Evolutionary conservation across 2,113 vertebrate genomes (phyloP).

Genomic region (Barnardius zonarius): DNA sequence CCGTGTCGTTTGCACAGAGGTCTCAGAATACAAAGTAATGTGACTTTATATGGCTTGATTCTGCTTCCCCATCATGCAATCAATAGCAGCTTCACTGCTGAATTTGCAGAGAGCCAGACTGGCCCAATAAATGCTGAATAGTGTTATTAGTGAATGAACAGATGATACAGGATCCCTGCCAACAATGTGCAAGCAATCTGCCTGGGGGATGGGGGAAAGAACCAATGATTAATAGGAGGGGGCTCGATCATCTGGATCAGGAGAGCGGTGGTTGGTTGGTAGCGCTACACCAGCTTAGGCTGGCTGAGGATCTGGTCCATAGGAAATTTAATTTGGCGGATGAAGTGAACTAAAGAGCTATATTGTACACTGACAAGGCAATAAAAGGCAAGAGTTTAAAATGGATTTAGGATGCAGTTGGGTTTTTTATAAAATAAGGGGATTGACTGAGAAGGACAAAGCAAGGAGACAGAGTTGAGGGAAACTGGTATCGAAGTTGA

Average conservation of each 20-base stretch:
- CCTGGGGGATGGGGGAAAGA: neutral
- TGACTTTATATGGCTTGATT: neutral
- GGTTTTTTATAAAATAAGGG: constrained; percentile 4
- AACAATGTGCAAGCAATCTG: neutral
- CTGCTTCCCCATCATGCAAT: neutral
- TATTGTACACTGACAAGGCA: neutral
- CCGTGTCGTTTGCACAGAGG: neutral
- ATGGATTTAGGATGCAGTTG: constrained; percentile 15
- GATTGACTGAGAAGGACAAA: constrained; percentile 13
- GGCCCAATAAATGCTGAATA: neutral
- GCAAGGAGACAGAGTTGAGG: neutral
- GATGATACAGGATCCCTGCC: constrained; percentile 27
- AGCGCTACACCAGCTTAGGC: neutral
- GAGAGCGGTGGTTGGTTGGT: neutral
- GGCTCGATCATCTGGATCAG: neutral
- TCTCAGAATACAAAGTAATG: neutral
- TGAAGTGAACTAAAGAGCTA: neutral
- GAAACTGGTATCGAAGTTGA: neutral
- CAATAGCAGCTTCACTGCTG: constrained; percentile 30
- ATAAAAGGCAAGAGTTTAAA: constrained; percentile 16
- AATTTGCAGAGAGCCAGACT: neutral
- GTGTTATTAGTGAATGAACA: constrained; percentile 17
- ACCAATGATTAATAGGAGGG: neutral
- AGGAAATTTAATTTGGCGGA: constrained; percentile 8
- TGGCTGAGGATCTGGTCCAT: neutral